Base-by-base conservation (phyloP, 2,888 invertebrate species). In the Calliopum simillimum region DNA sequence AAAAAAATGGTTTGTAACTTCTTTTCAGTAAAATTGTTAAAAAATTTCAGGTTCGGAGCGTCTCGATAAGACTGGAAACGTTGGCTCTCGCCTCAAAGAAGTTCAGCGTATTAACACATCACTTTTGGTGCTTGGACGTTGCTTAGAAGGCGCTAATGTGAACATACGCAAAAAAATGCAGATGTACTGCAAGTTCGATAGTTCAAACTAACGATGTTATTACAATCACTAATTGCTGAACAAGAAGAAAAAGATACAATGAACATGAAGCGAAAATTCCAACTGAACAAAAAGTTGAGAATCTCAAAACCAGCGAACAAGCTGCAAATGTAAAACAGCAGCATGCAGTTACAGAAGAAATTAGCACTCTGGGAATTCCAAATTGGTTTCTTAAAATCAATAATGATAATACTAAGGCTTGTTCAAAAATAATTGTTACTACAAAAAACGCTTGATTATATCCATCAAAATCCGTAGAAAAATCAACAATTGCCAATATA, bases 21-120 rank as follows among this genome's bases (percentile, higher is more conserved):
- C 25, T 16, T 64, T 33, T 61, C 13, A 90, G 61, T 88, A 97
- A 75, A 92, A 94, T 0, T 93, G 98, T 79, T 97, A 96, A 86
- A 98, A 98, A 87, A 87, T 98, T 74, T 98, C 98, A 55, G 98
- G 98, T 0, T 92, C 94, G 16, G 97, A 97, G 84, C 89, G 96
- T 2, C 88, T 90, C 0, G 90, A 91, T 56, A 94, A 93, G 79
- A 93, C 94, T 0, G 87, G 89, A 51, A 93, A 93, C 83, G 88
- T 88, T 2, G 94, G n/a, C n/a, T n/a, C n/a, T n/a, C n/a, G n/a
- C n/a, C n/a, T n/a, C n/a, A n/a, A n/a, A n/a, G n/a, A n/a, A 87
- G 94, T 96, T 0, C 91, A 93, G 66, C 93, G 92, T 75, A 98
- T 98, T 76, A 98, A 98, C 86, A 91, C 92, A 0, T 97, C 97